Evolutionary conservation across 1,140 invertebrate species (phyloP), one percentile per base, ranked within the genome.

Genomic region (Anastatus disparis): DNA sequence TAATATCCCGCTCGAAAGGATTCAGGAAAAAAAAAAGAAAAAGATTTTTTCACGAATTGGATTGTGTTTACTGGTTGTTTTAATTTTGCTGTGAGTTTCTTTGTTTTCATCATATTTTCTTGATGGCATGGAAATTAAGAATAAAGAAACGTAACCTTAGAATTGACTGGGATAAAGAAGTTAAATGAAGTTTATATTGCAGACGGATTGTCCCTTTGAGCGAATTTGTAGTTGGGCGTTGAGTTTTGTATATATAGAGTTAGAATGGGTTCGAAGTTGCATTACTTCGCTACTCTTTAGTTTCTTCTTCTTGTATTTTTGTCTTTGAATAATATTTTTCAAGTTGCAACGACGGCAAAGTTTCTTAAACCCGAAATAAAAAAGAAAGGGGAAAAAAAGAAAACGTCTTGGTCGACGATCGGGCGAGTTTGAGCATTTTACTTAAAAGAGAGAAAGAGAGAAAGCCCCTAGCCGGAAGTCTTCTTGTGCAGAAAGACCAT

Each of bases 131-230:
- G 2, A 55, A 55, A 55, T 55, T 31, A 26, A 24, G 17, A 22
- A 13, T 10, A 26, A 29, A 24, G 35, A 42, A 20, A 52, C 22
- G 35, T 53, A 20, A 65, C 13, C 50, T 27, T 6, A 20, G 1
- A 24, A 48, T 15, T 17, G 29, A 29, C 22, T 40, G 56, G n/a
- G 31, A 56, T 69, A 31, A 69, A 68, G 62, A 76, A 76, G 71
- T 76, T 75, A 76, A 76, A 76, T 76, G 71, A 76, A 76, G 75
- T 76, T 76, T 67, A 61, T 48, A 42, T 40, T 29, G 68, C n/a
- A 53, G n/a, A n/a, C n/a, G 48, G 27, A 1, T 13, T 38, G 53
- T 56, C 38, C 9, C 10, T 15, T 24, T n/a, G n/a, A 53, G 44
- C 61, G 44, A 15, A 61, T 69, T 69, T 42, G 31, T 29, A 52